Conservation (phyloP, 2,797 vertebrate genomes). For the Danio tinwini region DNA sequence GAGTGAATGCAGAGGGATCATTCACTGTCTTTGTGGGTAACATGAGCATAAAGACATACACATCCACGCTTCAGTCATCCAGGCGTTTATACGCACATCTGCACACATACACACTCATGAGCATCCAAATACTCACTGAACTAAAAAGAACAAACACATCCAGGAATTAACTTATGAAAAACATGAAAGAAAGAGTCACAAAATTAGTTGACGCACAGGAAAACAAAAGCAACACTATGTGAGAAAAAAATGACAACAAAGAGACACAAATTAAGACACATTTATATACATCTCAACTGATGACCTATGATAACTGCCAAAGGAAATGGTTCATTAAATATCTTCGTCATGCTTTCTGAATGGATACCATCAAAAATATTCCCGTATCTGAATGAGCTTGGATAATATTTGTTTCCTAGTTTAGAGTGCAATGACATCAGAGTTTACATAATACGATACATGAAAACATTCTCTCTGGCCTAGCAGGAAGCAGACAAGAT, state of each 20-base stretch:
- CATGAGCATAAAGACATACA: conserved; percentile 29
- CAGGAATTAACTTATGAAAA: conserved; percentile 64
- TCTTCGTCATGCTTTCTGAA: background rate
- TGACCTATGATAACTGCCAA: background rate
- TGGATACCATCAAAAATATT: background rate
- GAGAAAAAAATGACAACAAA: conserved; percentile 23
- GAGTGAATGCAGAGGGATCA: conserved; percentile 35
- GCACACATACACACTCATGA: conserved; percentile 8
- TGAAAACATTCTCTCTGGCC: background rate
- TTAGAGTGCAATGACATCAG: background rate
- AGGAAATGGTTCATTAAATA: background rate
- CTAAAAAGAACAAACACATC: conserved; percentile 64
- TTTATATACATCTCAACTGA: background rate
- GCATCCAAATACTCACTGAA: conserved; percentile 71
- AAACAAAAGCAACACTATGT: conserved; percentile 56
- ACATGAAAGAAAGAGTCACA: conserved; percentile 71
- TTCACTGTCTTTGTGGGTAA: conserved; percentile 33
- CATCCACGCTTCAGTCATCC: conserved; percentile 29
- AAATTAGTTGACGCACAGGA: conserved; percentile 67
- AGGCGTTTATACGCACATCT: conserved; percentile 14
- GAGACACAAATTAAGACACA: conserved; percentile 41
- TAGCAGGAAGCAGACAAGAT: conserved; percentile 5
- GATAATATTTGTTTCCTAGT: background rate
- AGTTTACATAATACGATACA: background rate
- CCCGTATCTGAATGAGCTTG: background rate